phyloP scores from a whole-genome alignment of 2,797 vertebrate species.

The Iguana delicatissima region DNA sequence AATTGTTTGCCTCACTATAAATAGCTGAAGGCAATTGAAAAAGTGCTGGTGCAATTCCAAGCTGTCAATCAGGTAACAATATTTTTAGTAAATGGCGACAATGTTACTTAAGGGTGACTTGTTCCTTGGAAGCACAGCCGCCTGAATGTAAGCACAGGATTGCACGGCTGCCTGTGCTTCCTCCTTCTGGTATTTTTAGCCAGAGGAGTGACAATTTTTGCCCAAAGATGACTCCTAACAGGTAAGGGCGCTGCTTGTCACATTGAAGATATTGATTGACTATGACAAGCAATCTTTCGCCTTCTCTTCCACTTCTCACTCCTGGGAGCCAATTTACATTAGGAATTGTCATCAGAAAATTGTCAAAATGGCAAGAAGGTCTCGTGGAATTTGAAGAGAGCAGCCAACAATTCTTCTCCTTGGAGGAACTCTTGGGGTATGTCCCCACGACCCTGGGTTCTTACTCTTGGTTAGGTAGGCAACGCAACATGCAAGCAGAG shows the following conservation, averaged over 20 bases:
- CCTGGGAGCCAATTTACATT: slow-evolving; percentile 52
- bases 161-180: slow-evolving; percentile 19
- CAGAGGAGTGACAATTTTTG: slow-evolving; percentile 35
- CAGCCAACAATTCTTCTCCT: no score
- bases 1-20: slow-evolving; percentile 16
- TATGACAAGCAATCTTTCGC: slow-evolving; percentile 39
- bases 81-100: slow-evolving; percentile 16
- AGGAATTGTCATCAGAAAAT: neutral
- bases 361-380: neutral
- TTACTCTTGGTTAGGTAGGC: neutral
- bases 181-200: slow-evolving; percentile 63
- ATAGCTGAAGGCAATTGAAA: neutral
- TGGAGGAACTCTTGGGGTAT: neutral
- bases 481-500: neutral
- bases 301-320: slow-evolving; percentile 10
- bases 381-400: neutral
- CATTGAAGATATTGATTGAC: slow-evolving; percentile 49
- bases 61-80: neutral
- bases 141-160: slow-evolving; percentile 33
- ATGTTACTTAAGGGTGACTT: slow-evolving; percentile 10
- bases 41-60: neutral
- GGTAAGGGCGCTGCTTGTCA: slow-evolving; percentile 32
- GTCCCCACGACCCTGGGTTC: neutral
- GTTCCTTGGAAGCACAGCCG: slow-evolving; percentile 49
- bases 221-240: slow-evolving; percentile 56